phyloP scores from a whole-genome alignment of 2,113 vertebrate species.

The Sitta europaea region DNA sequence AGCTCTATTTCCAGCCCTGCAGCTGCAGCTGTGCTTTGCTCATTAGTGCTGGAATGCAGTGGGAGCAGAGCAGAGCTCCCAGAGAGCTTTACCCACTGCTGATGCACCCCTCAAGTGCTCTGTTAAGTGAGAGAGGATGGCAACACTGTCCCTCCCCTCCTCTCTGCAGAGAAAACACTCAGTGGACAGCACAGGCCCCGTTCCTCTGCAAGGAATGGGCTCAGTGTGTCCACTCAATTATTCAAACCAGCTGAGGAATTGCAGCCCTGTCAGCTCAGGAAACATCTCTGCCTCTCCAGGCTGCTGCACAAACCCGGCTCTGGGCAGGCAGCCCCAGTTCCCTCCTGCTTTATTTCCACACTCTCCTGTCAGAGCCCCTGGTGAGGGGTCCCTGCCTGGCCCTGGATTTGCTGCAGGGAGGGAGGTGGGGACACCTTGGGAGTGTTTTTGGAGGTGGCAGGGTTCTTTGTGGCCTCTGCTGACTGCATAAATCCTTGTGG shows the following conservation, averaged over 20 bases:
- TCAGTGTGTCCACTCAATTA: constrained; percentile 48
- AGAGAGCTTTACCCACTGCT: neutral
- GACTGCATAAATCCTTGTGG: neutral
- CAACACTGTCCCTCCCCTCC: neutral
- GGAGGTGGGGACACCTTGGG: neutral
- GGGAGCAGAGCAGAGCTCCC: neutral
- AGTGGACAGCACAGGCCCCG: neutral
- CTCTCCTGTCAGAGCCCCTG: neutral
- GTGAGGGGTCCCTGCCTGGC: too few relatives aligned
- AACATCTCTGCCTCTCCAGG: constrained; percentile 29
- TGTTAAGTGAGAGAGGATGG: neutral
- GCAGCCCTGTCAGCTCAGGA: constrained; percentile 46
- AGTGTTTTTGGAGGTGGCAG: neutral
- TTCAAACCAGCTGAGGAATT: constrained; percentile 57
- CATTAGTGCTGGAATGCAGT: neutral
- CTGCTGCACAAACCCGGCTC: constrained; percentile 7
- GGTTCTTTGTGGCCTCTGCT: neutral
- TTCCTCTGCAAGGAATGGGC: neutral
- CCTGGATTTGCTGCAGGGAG: neutral
- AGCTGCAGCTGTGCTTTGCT: neutral
- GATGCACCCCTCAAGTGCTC: constrained; percentile 11
- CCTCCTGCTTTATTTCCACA: neutral
- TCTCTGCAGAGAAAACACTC: constrained; percentile 9
- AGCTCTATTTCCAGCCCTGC: neutral
- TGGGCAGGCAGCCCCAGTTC: neutral